Conservation (phyloP, 2,113 vertebrate species). For the Thermophis baileyi region DNA sequence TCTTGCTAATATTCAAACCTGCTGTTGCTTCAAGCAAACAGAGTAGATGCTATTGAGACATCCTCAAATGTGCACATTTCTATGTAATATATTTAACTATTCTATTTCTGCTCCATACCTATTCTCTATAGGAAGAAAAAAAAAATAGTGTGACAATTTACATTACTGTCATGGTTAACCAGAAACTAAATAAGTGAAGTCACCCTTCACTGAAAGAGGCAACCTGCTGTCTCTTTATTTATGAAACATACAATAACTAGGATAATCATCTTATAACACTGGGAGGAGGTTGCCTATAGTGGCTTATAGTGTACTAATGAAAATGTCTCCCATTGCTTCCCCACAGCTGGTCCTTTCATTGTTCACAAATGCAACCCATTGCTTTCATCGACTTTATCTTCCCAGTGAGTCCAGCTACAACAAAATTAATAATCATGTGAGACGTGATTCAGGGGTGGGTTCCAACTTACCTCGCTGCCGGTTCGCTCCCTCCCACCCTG, state of each 20-base stretch:
- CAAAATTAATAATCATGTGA: not conserved
- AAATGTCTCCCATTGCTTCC: not conserved
- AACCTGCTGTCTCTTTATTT: not conserved
- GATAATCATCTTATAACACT: constrained; percentile 1
- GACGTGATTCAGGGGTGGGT: no score
- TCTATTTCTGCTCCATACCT: not conserved
- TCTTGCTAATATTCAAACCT: not conserved
- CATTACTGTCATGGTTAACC: not conserved
- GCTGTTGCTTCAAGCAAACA: not conserved
- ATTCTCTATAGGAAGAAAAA: not conserved
- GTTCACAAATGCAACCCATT: not conserved
- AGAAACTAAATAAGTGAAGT: not conserved
- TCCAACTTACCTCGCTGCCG: no score
- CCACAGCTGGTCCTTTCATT: not conserved
- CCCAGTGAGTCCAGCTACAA: not conserved
- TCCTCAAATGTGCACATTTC: not conserved
- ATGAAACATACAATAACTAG: not conserved
- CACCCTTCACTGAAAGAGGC: not conserved
- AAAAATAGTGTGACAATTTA: not conserved
- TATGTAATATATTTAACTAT: not conserved
- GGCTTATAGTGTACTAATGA: not conserved
- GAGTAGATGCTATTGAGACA: not conserved
- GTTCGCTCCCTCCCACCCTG: no score
- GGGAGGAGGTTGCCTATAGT: not conserved
- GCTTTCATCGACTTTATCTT: not conserved